phyloP scores from a whole-genome alignment of 2,797 vertebrate species.

The Tinamus major region DNA sequence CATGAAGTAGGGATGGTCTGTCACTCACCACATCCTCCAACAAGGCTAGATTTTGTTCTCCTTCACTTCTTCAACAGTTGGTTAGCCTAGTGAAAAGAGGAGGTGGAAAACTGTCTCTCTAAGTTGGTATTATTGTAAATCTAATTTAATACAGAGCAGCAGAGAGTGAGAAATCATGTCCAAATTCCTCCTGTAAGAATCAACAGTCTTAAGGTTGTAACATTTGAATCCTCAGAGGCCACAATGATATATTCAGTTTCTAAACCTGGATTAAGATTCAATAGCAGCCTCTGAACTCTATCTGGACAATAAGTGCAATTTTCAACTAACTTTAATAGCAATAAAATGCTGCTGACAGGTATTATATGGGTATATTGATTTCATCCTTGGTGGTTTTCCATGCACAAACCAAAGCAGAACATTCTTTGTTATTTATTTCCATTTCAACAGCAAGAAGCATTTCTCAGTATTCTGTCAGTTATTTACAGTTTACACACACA shows the following conservation, averaged over 20 bases:
- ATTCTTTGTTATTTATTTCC: background rate
- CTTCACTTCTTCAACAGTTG: background rate
- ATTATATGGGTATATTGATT: background rate
- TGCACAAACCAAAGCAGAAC: background rate
- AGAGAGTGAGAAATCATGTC: background rate
- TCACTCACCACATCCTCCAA: background rate
- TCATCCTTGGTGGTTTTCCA: background rate
- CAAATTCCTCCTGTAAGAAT: background rate
- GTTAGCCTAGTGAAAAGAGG: background rate
- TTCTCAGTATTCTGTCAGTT: background rate
- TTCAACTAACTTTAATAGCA: background rate
- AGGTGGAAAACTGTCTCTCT: background rate
- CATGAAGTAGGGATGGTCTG: background rate
- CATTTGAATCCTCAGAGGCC: background rate
- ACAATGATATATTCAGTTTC: background rate
- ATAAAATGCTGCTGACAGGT: background rate
- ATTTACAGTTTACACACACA: background rate
- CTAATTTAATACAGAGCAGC: background rate
- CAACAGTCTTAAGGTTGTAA: background rate
- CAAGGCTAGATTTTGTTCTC: background rate
- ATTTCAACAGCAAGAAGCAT: background rate
- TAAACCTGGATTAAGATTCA: background rate
- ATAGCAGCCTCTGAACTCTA: background rate
- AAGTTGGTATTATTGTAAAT: background rate
- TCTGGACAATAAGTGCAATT: background rate